A percentile compares a stretch with the other conserved stretches of the same genome.
Evolutionary conservation across 1,140 invertebrate species (phyloP).

Genomic region (Rhizoglyphus robini): DNA sequence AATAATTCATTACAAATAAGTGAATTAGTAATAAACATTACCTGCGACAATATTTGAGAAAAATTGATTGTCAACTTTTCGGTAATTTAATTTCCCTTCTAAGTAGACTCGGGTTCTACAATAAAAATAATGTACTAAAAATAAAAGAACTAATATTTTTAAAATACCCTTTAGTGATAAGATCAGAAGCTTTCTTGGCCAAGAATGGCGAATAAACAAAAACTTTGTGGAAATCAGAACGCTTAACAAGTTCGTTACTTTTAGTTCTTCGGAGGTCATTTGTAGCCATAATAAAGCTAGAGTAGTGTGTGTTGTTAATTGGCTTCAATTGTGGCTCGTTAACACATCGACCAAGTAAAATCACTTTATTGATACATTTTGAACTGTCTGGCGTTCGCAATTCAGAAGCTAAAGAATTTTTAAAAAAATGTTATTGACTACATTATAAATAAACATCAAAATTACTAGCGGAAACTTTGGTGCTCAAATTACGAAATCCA

Average conservation of each 20-base stretch:
- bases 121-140: neutral
- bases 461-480: neutral
- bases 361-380: slow-evolving; percentile 17
- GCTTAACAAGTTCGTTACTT: slow-evolving; percentile 10
- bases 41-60: slow-evolving; percentile 12
- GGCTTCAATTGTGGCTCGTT: neutral
- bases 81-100: slow-evolving; percentile 11
- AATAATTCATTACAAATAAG: neutral
- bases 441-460: neutral
- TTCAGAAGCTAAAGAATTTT: slow-evolving; percentile 4
- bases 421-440: neutral
- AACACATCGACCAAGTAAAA: slow-evolving; percentile 5
- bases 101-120: slow-evolving; percentile 1
- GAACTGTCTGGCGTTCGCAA: neutral
- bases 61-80: slow-evolving; percentile 10
- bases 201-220: slow-evolving; percentile 14
- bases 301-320: slow-evolving; percentile 8
- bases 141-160: neutral
- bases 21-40: neutral
- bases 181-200: neutral
- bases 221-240: slow-evolving; percentile 12
- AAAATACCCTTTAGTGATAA: slow-evolving; percentile 8
- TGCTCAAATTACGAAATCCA: neutral
- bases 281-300: slow-evolving; percentile 8
- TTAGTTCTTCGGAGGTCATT: neutral